Percentiles rank a stretch among this genome's conserved stretches.
Evolutionary conservation across 2,113 vertebrate species (phyloP).

Genomic region (Lamprologus ornatipinnis): DNA sequence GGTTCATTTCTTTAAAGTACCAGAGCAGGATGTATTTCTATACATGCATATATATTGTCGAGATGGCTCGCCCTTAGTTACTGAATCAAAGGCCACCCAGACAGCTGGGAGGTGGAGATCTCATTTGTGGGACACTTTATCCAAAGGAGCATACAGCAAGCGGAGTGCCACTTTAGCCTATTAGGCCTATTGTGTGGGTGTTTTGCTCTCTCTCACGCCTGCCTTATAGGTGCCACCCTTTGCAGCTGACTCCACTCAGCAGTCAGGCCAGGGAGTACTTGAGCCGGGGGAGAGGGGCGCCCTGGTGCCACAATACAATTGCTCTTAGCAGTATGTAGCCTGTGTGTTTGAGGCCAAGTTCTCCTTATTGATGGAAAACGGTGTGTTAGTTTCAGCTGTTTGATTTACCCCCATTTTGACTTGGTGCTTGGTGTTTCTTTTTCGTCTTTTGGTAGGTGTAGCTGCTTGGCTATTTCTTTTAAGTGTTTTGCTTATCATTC

Average conservation of each 20-base stretch:
- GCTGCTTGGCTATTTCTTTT: not conserved
- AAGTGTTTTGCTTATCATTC: not conserved
- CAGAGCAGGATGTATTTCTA: not conserved
- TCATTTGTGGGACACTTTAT: not conserved
- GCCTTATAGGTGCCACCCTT: not conserved
- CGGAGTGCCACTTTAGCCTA: not conserved
- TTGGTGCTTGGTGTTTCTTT: not conserved
- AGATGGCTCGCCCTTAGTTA: not conserved
- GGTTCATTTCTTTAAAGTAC: not conserved
- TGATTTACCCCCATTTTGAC: not conserved
- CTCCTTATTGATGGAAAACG: not conserved
- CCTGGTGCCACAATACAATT: not conserved
- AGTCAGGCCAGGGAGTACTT: not conserved
- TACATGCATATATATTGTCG: not conserved
- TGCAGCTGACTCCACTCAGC: not conserved
- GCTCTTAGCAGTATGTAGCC: not conserved
- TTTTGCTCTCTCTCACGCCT: not conserved
- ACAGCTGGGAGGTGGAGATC: not conserved
- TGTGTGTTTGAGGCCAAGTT: not conserved
- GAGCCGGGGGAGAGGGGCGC: not conserved
- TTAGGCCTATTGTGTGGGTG: not conserved
- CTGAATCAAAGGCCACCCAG: not conserved
- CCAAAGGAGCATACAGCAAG: not conserved
- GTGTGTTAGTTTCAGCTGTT: not conserved
- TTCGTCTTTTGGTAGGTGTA: accelerated